These are phyloP conservation scores for Ornithoptera priamus DNA, from an alignment of 2,888 invertebrate genomes.

Conservation along the genomic window DNA sequence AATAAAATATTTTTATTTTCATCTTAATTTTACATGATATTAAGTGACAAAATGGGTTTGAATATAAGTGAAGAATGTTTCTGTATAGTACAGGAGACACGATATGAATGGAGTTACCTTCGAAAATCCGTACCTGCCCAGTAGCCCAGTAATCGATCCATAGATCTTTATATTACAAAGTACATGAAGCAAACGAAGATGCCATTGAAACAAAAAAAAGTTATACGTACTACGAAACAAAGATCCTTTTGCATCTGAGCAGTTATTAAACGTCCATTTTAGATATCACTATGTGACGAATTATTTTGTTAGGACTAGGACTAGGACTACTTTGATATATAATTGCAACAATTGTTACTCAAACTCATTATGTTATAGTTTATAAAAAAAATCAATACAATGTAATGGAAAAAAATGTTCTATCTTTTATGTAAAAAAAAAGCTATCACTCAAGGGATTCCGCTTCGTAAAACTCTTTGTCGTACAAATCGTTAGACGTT, in stretches of 20 bases:
- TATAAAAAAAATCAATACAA: background rate
- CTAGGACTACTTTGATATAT: too few relatives aligned
- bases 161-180: too few relatives aligned
- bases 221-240: too few relatives aligned
- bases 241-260: background rate
- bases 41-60: too few relatives aligned
- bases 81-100: too few relatives aligned
- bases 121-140: too few relatives aligned
- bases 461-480: slow-evolving; percentile 15
- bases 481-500: slow-evolving; percentile 12
- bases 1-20: background rate
- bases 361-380: background rate
- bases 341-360: background rate
- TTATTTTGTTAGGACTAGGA: background rate
- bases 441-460: slow-evolving; percentile 2
- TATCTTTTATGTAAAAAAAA: background rate
- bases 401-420: background rate
- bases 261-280: background rate
- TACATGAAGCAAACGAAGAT: too few relatives aligned
- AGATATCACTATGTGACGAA: background rate
- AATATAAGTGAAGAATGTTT: too few relatives aligned
- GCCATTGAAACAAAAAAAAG: too few relatives aligned
- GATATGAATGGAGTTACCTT: too few relatives aligned
- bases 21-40: too few relatives aligned
- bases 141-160: too few relatives aligned